Base-by-base conservation (phyloP, 2,113 vertebrate species). In the Oncorhynchus gorbuscha region DNA sequence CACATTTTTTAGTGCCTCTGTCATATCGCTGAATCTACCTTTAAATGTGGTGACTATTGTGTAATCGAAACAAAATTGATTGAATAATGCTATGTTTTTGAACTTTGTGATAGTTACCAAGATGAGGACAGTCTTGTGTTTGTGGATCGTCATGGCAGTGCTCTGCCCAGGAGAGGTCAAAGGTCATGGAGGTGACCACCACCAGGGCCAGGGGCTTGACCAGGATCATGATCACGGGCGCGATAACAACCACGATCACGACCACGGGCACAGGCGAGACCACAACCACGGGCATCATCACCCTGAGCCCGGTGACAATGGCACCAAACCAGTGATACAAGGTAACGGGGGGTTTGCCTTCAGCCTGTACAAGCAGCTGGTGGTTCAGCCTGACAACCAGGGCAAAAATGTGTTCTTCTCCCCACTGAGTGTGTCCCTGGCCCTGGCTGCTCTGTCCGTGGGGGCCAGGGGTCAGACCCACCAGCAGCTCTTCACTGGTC, bases 321-420 rank as follows among this genome's bases (percentile, higher is more conserved):
- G 28, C 67, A 70, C 22, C 5, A 14, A 7, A 7, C 24, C 12
- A 6, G 66, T 51, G 11, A 62, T 55, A 16, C 45, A 61, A 11
- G 62, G 32, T 12, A 95, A 90, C 82, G 78, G 80, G 75, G 87
- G 89, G 14, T 94, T 94, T 81, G 89, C 89, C 76, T 93, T 92
- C 80, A 66, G 67, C 3, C 84, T 95, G 48, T 95, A 94, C 87
- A 88, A 82, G 62, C 81, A 83, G 3, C 64, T 96, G n/a, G 85
- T 86, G 30, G 20, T 62, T 78, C 76, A 79, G 9, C n/a, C 84
- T 0, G 77, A 80, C 32, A 80, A 76, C 12, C 76, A 81, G 58
- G 80, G 84, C 66, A 85, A 88, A 76, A 96, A 96, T n/a, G 81
- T 95, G 75, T 94, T 96, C 83, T 95, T 90, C 86, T 96, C 94